Evolutionary conservation across 2,113 vertebrate genomes (phyloP).

Genomic region (Rousettus leschenaultii): DNA sequence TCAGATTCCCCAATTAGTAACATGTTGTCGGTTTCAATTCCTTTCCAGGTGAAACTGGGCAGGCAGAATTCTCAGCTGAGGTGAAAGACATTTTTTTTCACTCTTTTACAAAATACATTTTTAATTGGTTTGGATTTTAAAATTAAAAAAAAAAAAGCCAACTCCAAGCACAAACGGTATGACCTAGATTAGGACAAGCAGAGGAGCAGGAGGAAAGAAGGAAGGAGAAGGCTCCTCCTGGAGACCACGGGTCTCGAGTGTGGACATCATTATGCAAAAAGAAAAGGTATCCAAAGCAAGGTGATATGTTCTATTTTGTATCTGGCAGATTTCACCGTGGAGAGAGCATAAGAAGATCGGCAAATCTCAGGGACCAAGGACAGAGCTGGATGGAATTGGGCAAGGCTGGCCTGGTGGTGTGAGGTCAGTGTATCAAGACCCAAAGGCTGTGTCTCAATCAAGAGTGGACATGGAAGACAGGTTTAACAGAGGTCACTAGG

Average conservation of each 20-base stretch:
- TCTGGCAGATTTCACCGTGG: not conserved
- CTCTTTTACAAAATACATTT: constrained; percentile 55
- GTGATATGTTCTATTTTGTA: not conserved
- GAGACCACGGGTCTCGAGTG: not conserved
- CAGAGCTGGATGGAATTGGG: not conserved
- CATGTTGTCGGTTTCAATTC: constrained; percentile 58
- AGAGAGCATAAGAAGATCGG: not conserved
- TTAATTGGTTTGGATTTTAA: constrained; percentile 65
- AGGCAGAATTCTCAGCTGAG: constrained; percentile 39
- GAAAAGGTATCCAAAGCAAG: not conserved
- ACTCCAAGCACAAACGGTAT: constrained; percentile 10
- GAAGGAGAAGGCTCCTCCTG: not conserved
- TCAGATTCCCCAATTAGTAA: constrained; percentile 63
- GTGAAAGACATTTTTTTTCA: constrained; percentile 35
- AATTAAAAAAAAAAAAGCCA: not conserved
- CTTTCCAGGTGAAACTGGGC: constrained; percentile 46
- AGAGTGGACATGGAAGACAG: not conserved
- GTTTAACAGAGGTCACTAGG: not conserved
- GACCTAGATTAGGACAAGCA: constrained; percentile 44
- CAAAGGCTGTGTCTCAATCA: not conserved
- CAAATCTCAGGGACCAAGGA: not conserved
- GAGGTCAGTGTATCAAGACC: not conserved
- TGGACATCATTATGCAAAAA: not conserved
- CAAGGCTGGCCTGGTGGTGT: not conserved
- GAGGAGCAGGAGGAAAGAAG: not conserved